A percentile compares a stretch with the other conserved stretches of the same genome.
Conservation (phyloP, 2,888 invertebrate species). For the Tortrix viridana region DNA sequence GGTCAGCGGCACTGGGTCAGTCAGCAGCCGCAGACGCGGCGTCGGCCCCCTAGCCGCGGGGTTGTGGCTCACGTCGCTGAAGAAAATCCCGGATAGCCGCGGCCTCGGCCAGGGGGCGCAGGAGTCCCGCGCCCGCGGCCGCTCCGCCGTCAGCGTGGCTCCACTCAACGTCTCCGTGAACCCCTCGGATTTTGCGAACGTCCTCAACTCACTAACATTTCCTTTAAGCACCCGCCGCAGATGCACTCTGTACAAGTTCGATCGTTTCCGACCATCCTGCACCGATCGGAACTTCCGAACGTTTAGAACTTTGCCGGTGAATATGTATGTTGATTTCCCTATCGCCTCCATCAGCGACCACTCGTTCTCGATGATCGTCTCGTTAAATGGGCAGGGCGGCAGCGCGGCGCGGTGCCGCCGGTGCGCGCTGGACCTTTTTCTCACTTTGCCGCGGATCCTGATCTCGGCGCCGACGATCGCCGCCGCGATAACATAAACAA, state of each 20-base stretch:
- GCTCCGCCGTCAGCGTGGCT: constrained; percentile 68
- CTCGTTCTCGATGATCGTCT: constrained; percentile 79
- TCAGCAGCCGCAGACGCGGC: constrained; percentile 66
- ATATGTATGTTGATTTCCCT: constrained; percentile 78
- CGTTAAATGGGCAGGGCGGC: constrained; percentile 79
- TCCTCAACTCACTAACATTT: constrained; percentile 67
- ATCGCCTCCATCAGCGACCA: constrained; percentile 80
- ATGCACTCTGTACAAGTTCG: constrained; percentile 76
- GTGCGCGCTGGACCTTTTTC: constrained; percentile 70
- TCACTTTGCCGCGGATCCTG: constrained; percentile 78
- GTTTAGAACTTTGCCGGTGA: constrained; percentile 79
- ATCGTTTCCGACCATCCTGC: constrained; percentile 60
- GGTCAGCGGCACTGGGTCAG: constrained; percentile 81
- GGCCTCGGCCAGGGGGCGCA: constrained; percentile 76
- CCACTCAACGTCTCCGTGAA: constrained; percentile 67
- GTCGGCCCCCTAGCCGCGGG: constrained; percentile 60
- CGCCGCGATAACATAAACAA: constrained; percentile 74
- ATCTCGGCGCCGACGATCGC: constrained; percentile 74
- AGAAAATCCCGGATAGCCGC: constrained; percentile 76
- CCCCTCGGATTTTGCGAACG: constrained; percentile 67
- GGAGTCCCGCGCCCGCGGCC: constrained; percentile 62
- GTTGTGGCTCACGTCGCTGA: constrained; percentile 65
- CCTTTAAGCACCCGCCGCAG: constrained; percentile 78
- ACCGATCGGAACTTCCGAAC: constrained; percentile 70
- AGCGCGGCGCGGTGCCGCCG: constrained; percentile 73